Evolutionary conservation across 2,113 vertebrate species (phyloP), one percentile per base, ranked within the genome.

Genomic region (Centropristis striata): DNA sequence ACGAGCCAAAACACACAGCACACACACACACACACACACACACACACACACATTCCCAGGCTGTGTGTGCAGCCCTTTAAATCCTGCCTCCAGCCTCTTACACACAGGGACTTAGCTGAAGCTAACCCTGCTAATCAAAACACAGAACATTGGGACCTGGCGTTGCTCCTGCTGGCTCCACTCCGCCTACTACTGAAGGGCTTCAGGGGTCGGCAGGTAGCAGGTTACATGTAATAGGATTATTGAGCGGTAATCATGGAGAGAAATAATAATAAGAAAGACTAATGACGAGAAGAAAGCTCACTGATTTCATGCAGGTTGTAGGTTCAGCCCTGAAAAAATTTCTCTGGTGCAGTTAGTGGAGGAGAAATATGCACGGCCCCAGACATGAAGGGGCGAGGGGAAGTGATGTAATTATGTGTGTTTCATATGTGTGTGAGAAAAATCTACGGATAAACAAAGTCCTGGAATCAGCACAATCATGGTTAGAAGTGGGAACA

Each of bases 121-220:
- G 54, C 78, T 85, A 49, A 85, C 78, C 81, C 81, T 64, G 64
- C 81, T 92, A 90, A 91, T 85, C 36, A 85, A 86, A 87, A 84
- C 82, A 32, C 63, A 78, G 91, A 88, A 92, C 90, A 92, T 89
- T 60, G 79, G 67, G 86, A 85, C 64, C 74, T 90, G 88, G 90
- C 90, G 54, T 44, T 0, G 10, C 1, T 71, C 68, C 77, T 12
- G 60, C 49, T 81, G 69, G 47, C 55, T 44, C 72, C 23, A 42
- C 74, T 69, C 4, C 20, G 8, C 0, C 53, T 8, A 28, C 80
- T 46, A 58, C 51, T 32, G 58, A 25, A 21, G 54, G 28, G 20
- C 51, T 28, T 47, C 72, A 64, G 51, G 20, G 44, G 37, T 65
- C 21, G 2, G 18, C 55, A 55, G 59, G 75, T 69, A 27, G 15